phyloP scores from a whole-genome alignment of 2,113 vertebrate genomes.

The Pseudolaguvia tuberculata region DNA sequence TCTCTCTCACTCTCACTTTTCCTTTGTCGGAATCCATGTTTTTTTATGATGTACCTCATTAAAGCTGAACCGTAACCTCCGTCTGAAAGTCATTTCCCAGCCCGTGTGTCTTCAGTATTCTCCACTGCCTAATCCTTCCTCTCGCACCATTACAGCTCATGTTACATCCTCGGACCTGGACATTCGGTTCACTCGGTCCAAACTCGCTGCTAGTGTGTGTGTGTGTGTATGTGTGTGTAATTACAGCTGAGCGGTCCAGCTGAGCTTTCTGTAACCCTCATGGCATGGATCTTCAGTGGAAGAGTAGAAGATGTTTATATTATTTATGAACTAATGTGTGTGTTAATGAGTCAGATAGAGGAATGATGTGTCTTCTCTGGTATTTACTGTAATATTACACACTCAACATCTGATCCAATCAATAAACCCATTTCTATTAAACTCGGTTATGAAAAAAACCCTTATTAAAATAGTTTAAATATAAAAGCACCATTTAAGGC shows the following conservation, averaged over 20 bases:
- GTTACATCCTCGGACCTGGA: not conserved
- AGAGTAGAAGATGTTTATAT: not conserved
- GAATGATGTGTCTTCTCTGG: not conserved
- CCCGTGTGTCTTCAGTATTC: not conserved
- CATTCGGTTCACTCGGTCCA: not conserved
- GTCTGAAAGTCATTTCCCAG: not conserved
- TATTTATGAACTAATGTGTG: not conserved
- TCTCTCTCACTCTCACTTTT: conserved; percentile 35
- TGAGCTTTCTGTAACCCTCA: not conserved
- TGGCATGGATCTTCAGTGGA: not conserved
- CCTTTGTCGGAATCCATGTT: not conserved
- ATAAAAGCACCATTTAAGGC: not conserved
- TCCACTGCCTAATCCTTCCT: not conserved
- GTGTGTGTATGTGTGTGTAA: not conserved
- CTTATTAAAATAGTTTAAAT: not conserved
- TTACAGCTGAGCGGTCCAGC: not conserved
- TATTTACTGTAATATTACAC: not conserved
- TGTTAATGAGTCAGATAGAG: not conserved
- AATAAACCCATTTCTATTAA: not conserved
- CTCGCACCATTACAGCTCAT: not conserved
- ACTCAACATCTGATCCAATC: not conserved
- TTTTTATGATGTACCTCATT: conserved; percentile 10
- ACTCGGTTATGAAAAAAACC: not conserved
- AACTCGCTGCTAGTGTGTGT: not conserved
- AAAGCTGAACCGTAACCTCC: not conserved